Evolutionary conservation across 2,888 invertebrate genomes (phyloP).

Genomic region (Daptonema setosum): DNA sequence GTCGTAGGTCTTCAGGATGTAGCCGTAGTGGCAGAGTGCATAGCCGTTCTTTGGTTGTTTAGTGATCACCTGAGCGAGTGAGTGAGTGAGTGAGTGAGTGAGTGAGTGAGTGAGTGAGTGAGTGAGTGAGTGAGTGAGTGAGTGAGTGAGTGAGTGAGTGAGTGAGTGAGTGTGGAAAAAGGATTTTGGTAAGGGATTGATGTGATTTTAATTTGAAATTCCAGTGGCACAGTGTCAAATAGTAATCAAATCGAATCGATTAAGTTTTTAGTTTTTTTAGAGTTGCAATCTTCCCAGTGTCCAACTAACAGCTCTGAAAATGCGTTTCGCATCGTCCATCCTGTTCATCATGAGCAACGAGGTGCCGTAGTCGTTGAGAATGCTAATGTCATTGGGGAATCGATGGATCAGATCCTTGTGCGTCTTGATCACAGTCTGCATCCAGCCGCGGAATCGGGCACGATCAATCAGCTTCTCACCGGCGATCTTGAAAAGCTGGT

Average conservation of each 20-base stretch:
- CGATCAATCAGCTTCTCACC: slow-evolving; percentile 48
- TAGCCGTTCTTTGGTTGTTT: slow-evolving; percentile 53
- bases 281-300: too few species aligned
- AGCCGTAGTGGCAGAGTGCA: slow-evolving; percentile 45
- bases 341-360: slow-evolving; percentile 44
- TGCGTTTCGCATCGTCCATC: slow-evolving; percentile 39
- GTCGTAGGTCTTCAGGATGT: slow-evolving; percentile 38
- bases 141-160: too few species aligned
- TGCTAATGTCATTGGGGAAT: slow-evolving; percentile 42
- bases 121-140: too few species aligned
- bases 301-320: slow-evolving; percentile 39
- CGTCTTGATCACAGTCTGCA: slow-evolving; percentile 42
- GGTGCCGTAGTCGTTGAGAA: slow-evolving; percentile 50
- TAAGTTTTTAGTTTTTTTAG: too few species aligned
- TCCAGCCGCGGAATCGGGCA: slow-evolving; percentile 47
- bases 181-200: too few species aligned
- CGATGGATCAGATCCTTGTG: slow-evolving; percentile 46
- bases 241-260: too few species aligned
- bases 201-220: too few species aligned
- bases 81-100: too few species aligned
- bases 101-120: too few species aligned
- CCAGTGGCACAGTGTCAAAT: too few species aligned
- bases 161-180: too few species aligned
- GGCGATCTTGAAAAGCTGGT: slow-evolving; percentile 38
- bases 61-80: slow-evolving; percentile 35